Evolutionary conservation across 2,888 invertebrate genomes (phyloP), one percentile per base, ranked within the genome.

Genomic region (Catocala nupta): DNA sequence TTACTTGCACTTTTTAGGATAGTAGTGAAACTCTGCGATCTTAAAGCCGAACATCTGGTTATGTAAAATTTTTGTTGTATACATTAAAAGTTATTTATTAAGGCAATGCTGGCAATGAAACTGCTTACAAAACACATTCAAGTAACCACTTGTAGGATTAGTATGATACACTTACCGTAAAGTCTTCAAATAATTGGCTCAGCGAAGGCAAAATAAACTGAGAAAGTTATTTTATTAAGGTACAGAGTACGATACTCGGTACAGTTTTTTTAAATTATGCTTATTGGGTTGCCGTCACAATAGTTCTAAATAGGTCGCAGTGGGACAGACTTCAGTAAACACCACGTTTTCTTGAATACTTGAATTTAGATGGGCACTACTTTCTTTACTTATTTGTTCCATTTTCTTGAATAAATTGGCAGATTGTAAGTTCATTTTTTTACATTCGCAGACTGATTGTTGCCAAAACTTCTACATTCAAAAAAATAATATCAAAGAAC

Each of bases 1-100:
- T 90, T 90, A 89, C 89, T 88, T 88, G 89, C 87, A 88, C 87
- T 88, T 89, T 89, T 89, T 85, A 71, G 70, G 64, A 77, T 70
- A 73, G 72, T 55, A 51, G 64, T 59, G 65, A 64, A 72, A 63
- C 65, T 56, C 12, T 51, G 16, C 48, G 36, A 73, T 62, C 65
- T 68, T 66, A 52, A 49, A 55, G 51, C 33, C 48, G 44, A 67
- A 73, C 53, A 73, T 67, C 64, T 67, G 63, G 59, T 51, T 65
- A 68, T 61, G 45, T 69, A 60, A 64, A 63, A 65, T 53, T 62
- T 48, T 9, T 47, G 13, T 65, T 68, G n/a, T n/a, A n/a, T 53
- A 49, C 25, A 39, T 50, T 47, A 11, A 50, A 50, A 11, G 48
- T 25, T 48, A 48, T 48, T 25, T 50, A 34, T 34, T 34, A 34